Base-by-base conservation (phyloP, 1,140 invertebrate genomes). In the Conus ventricosus region DNA sequence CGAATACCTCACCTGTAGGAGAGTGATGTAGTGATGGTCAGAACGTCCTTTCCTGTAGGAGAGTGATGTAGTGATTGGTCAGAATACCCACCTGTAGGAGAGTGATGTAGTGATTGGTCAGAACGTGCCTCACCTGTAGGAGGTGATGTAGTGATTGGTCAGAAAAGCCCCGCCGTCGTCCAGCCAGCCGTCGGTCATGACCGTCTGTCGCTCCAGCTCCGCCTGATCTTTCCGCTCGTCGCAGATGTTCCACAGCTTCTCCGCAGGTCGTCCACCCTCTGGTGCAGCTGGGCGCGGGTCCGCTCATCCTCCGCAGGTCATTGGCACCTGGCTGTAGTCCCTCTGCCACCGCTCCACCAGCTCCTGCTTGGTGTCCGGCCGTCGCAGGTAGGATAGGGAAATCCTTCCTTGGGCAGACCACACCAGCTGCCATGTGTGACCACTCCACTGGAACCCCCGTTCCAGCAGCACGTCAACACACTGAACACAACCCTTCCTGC, bases 271-370 rank as follows among this genome's bases (percentile, higher is more conserved):
- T 95, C 94, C 13, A 95, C 93, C 51, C 94, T 89, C 90, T 95
- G 94, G 89, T 95, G 95, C 20, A 95, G 90, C 84, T 95, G 95
- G 39, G 92, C 92, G 60, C 92, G 92, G 2, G 94, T 94, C 85
- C 95, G 94, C 83, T 95, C 94, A 88, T 95, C 95, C 54, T 95
- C 94, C 95, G 89, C 91, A 94, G 93, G 87, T 95, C 95, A 90
- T 95, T 94, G 25, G 84, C 2, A 95, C 92, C 51, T 92, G 91
- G 89, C 95, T 95, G 90, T 94, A 95, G 23, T 95, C 95, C 93
- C 94, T 94, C 84, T 95, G 95, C 92, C 94, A 95, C 75, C 94
- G 94, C 20, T 89, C 88, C 13, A 95, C 91, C 90, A 93, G 95
- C 55, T 94, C 93, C 90, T 95, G 94, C 89, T 95, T 95, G 82